phyloP scores from a whole-genome alignment of 2,888 invertebrate species.

The Ochlodes sylvanus region DNA sequence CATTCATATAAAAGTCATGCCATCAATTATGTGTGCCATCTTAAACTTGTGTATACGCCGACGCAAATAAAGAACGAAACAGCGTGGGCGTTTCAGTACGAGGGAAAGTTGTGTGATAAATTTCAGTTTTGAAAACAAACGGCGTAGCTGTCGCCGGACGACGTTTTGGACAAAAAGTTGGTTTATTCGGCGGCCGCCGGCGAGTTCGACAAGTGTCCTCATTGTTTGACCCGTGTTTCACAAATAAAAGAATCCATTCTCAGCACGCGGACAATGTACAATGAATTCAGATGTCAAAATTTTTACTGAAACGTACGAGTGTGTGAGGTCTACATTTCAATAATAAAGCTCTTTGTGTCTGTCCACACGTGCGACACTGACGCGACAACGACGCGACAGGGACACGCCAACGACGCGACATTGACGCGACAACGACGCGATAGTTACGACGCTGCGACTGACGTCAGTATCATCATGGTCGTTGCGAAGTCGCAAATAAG shows the following conservation, averaged over 20 bases:
- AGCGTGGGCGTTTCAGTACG: neutral
- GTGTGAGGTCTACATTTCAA: neutral
- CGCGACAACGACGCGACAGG: too few relatives aligned
- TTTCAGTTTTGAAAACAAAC: constrained; percentile 25
- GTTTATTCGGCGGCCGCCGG: constrained; percentile 16
- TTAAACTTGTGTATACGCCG: neutral
- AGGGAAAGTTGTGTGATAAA: constrained; percentile 26
- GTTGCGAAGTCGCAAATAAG: too few relatives aligned
- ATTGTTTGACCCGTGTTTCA: constrained; percentile 29
- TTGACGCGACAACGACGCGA: too few relatives aligned
- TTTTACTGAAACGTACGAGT: neutral
- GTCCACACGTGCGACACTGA: too few relatives aligned
- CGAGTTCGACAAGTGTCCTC: constrained; percentile 29
- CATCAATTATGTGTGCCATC: too few relatives aligned
- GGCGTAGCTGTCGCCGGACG: constrained; percentile 7
- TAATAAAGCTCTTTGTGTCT: too few relatives aligned
- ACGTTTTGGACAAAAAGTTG: constrained; percentile 21
- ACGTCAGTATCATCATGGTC: too few relatives aligned
- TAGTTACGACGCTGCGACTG: too few relatives aligned
- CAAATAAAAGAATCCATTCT: constrained; percentile 18
- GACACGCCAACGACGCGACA: too few relatives aligned
- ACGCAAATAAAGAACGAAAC: constrained; percentile 1
- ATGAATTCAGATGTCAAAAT: constrained; percentile 5
- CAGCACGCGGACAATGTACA: neutral
- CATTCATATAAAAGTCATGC: too few relatives aligned